A percentile compares a stretch with the other conserved stretches of the same genome.
Conservation (phyloP, 2,888 invertebrate species). For the Drymonia ruficornis region DNA sequence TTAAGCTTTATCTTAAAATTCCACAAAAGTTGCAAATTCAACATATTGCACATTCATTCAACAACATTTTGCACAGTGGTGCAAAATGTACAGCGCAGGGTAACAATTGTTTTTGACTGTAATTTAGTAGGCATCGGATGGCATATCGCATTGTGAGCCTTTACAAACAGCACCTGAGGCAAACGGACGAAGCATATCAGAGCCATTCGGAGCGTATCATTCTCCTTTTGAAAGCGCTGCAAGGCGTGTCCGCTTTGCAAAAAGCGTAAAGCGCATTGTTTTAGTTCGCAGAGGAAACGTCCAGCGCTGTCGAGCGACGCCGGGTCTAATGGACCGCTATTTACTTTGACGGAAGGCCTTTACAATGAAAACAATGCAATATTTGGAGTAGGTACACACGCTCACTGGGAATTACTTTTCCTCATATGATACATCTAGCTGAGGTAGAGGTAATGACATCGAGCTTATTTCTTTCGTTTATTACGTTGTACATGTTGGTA, state of each 20-base stretch:
- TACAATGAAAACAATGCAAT: slow-evolving; percentile 47
- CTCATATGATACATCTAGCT: slow-evolving; percentile 12
- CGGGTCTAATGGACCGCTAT: slow-evolving; percentile 70
- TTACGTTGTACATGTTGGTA: slow-evolving; percentile 6
- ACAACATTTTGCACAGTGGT: slow-evolving; percentile 3
- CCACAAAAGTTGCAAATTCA: slow-evolving; percentile 16
- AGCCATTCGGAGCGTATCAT: slow-evolving; percentile 51
- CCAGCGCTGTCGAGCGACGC: slow-evolving; percentile 60
- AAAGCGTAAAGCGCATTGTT: slow-evolving; percentile 77
- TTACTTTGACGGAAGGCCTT: slow-evolving; percentile 65
- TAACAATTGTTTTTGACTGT: slow-evolving; percentile 36
- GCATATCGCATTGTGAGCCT: slow-evolving; percentile 49
- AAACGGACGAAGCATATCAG: slow-evolving; percentile 54
- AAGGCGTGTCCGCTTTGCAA: slow-evolving; percentile 64
- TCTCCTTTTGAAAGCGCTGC: slow-evolving; percentile 62
- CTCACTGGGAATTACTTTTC: slow-evolving; percentile 32
- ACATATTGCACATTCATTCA: too few species aligned
- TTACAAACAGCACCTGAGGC: slow-evolving; percentile 49
- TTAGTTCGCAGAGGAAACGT: slow-evolving; percentile 65
- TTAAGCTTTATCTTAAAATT: slow-evolving; percentile 21
- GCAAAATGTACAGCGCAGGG: slow-evolving; percentile 18
- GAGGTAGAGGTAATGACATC: slow-evolving; percentile 11
- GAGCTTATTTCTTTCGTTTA: slow-evolving; percentile 7
- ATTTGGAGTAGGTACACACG: slow-evolving; percentile 25
- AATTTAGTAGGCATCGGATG: slow-evolving; percentile 34